phyloP scores from a whole-genome alignment of 2,888 invertebrate genomes.

The Cepaea hortensis region DNA sequence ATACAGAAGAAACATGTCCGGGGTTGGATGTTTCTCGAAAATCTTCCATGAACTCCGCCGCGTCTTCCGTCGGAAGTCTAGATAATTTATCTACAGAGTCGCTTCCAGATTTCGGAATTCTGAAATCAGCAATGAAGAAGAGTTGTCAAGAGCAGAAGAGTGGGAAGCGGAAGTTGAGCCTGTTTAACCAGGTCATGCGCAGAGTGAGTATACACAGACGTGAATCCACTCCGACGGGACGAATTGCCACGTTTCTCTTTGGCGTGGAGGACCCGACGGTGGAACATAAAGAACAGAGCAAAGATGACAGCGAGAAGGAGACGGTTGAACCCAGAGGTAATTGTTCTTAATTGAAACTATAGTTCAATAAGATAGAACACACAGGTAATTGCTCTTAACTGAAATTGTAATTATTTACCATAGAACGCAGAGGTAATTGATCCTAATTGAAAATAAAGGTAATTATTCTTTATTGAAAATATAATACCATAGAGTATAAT shows the following conservation, averaged over 20 bases:
- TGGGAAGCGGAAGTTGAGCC: conserved; percentile 37
- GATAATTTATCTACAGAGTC: conserved; percentile 1
- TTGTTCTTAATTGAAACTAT: background rate
- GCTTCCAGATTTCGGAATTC: conserved; percentile 20
- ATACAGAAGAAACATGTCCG: too few species aligned
- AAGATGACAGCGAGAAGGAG: background rate
- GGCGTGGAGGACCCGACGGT: conserved; percentile 14
- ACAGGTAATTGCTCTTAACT: too few species aligned
- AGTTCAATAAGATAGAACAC: too few species aligned
- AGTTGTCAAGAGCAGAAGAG: conserved; percentile 1
- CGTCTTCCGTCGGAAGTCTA: background rate
- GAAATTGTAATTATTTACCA: too few species aligned
- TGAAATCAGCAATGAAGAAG: conserved; percentile 43
- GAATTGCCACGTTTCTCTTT: conserved; percentile 50
- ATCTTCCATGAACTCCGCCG: background rate
- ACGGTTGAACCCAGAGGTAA: conserved; percentile 1
- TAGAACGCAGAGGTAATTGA: too few species aligned
- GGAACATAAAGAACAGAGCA: background rate
- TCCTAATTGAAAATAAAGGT: too few species aligned
- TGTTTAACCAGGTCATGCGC: conserved; percentile 47
- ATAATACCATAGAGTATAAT: too few species aligned
- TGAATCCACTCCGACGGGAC: conserved; percentile 47
- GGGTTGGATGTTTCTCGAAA: background rate
- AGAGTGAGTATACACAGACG: conserved; percentile 52
- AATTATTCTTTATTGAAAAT: too few species aligned